Percentiles rank a stretch among this genome's conserved stretches.
phyloP scores from a whole-genome alignment of 2,113 vertebrate genomes.

The Tachycineta bicolor region DNA sequence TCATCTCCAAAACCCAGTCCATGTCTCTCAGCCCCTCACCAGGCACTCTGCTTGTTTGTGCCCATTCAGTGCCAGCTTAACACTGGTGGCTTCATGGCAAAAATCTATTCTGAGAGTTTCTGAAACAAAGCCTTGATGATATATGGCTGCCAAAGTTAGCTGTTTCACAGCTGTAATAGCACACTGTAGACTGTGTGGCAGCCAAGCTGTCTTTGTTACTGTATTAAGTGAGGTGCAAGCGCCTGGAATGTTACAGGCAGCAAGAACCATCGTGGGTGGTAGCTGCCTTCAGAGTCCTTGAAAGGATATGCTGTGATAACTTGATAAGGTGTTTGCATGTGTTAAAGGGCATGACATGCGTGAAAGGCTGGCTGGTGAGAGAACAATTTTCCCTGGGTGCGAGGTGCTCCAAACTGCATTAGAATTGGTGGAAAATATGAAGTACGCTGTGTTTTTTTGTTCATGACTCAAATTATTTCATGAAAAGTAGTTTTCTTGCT shows the following conservation, averaged over 20 bases:
- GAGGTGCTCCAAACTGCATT: background rate
- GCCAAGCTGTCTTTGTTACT: constrained; percentile 66
- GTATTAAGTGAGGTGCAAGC: constrained; percentile 57
- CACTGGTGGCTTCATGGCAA: background rate
- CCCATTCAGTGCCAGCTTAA: background rate
- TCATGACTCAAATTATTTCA: background rate
- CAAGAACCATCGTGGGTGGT: constrained; percentile 55
- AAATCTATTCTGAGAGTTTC: constrained; percentile 66
- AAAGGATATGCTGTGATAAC: constrained; percentile 57
- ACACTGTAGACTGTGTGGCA: constrained; percentile 16
- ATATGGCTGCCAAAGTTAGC: constrained; percentile 75
- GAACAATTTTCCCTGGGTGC: background rate
- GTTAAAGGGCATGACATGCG: constrained; percentile 29
- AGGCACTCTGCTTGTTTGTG: background rate
- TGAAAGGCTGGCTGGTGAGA: background rate
- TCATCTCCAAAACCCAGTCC: background rate
- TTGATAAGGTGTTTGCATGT: constrained; percentile 55
- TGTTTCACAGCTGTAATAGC: constrained; percentile 77
- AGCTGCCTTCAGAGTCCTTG: constrained; percentile 68
- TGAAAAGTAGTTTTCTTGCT: background rate
- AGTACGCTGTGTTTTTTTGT: background rate
- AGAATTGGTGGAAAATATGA: background rate
- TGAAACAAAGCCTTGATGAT: constrained; percentile 67
- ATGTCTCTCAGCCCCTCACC: rapidly evolving
- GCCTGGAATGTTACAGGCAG: constrained; percentile 59